phyloP scores from a whole-genome alignment of 2,888 invertebrate genomes.

The Byasa hedistus region DNA sequence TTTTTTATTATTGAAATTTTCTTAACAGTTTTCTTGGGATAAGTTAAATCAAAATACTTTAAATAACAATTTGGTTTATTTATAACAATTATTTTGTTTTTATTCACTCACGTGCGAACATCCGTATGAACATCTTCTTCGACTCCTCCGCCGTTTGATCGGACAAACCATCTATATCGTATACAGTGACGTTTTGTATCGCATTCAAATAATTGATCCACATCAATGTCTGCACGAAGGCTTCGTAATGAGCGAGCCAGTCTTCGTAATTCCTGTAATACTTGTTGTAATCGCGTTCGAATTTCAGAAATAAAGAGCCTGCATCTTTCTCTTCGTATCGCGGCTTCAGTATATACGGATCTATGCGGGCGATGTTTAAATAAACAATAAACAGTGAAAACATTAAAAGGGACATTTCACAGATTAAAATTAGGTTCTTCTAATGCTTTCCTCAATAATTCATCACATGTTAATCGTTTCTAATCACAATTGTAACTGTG shows the following conservation, averaged over 20 bases:
- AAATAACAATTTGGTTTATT: no score
- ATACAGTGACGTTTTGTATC: slow-evolving; percentile 7
- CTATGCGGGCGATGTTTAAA: background rate
- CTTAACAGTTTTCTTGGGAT: no score
- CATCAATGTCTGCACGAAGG: slow-evolving; percentile 17
- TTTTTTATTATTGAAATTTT: no score
- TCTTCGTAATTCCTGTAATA: slow-evolving; percentile 6
- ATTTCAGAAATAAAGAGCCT: slow-evolving; percentile 12
- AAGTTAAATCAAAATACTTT: no score
- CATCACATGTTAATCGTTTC: no score
- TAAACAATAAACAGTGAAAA: slow-evolving; percentile 8
- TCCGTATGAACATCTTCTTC: slow-evolving; percentile 9
- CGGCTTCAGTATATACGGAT: background rate
- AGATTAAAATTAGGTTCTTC: background rate
- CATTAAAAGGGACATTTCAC: slow-evolving; percentile 7
- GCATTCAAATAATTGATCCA: slow-evolving; percentile 24
- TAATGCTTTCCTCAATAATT: background rate
- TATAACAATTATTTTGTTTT: background rate
- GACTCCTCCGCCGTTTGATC: slow-evolving; percentile 22
- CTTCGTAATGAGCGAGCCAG: slow-evolving; percentile 18
- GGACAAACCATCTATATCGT: slow-evolving; percentile 11
- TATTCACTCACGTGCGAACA: slow-evolving; percentile 10
- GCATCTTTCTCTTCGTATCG: slow-evolving; percentile 18
- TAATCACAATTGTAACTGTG: no score
- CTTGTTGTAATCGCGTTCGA: slow-evolving; percentile 11